Evolutionary conservation across 2,888 invertebrate species (phyloP).

Genomic region (Tetragonisca angustula): DNA sequence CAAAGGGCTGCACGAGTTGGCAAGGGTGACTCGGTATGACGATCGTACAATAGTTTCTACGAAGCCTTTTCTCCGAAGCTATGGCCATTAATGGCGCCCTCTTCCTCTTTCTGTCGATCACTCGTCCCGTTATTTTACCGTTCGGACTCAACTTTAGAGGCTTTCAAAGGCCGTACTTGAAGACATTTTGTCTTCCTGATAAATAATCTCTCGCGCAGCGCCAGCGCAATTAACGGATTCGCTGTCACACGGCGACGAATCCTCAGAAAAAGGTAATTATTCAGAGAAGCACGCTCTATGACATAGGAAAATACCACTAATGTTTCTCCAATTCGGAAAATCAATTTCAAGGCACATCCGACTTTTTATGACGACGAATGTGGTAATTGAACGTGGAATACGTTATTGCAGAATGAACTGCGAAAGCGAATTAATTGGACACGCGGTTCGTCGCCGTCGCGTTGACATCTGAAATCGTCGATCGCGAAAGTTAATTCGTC

Average conservation of each 20-base stretch:
- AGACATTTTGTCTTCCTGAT: conserved; percentile 48
- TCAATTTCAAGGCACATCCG: not conserved
- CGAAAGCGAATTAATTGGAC: conserved; percentile 15
- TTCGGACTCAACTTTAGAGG: conserved; percentile 55
- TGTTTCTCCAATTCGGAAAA: not conserved
- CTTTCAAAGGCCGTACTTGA: conserved; percentile 52
- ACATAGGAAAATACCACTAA: not conserved
- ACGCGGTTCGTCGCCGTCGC: not conserved
- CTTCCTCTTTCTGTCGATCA: conserved; percentile 52
- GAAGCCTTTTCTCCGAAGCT: conserved; percentile 71
- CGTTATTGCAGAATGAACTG: conserved; percentile 3
- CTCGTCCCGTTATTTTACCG: conserved; percentile 70
- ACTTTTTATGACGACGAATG: not conserved
- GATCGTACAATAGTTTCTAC: conserved; percentile 73
- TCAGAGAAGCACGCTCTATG: not conserved
- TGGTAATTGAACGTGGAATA: not conserved
- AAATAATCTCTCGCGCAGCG: conserved; percentile 51
- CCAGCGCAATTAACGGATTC: conserved; percentile 33
- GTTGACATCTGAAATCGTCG: conserved; percentile 23
- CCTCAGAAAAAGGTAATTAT: not conserved
- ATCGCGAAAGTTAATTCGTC: conserved; percentile 27
- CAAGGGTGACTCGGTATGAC: conserved; percentile 74
- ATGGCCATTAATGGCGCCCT: conserved; percentile 66
- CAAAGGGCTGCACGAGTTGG: conserved; percentile 72
- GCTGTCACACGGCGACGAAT: conserved; percentile 2